Evolutionary conservation across 2,113 vertebrate species (phyloP), one percentile per base, ranked within the genome.

Genomic region (Cettia cetti): DNA sequence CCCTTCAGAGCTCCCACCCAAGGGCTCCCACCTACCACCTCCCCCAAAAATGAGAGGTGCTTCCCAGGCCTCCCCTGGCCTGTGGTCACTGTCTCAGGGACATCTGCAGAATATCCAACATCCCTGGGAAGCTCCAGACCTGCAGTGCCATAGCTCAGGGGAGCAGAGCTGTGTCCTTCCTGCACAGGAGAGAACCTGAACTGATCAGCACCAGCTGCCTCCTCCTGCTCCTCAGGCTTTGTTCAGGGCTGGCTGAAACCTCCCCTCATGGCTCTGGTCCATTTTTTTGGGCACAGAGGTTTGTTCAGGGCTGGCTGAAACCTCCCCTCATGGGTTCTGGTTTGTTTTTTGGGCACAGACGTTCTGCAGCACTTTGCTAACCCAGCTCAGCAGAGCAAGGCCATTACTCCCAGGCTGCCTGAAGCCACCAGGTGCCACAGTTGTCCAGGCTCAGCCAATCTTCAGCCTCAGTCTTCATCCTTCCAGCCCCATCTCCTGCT

Each of bases 281-380:
- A 1, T n/a, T 31, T 80, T 59, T 17, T 0, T 1, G 23, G 23
- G 6, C 44, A 68, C 42, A n/a, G 3, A n/a, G 14, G 15, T 71
- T 52, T 40, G 35, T 10, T 18, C 65, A 49, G 28, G 8, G 9
- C 61, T 37, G 40, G 50, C 49, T 44, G 50, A 15, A 23, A 7
- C 33, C 26, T 65, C 11, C 39, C 31, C 30, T 35, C 57, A 2
- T 0, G 49, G 15, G n/a, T n/a, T 59, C 23, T 59, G 57, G 22
- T 76, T 24, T 18, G 17, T 57, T 91, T 60, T n/a, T 27, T 11
- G 40, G 15, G 16, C 59, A 4, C 23, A 70, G 39, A 40, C 14
- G 11, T 22, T 56, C 37, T 82, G 49, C 30, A 45, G 28, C 28
- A 7, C 13, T 56, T 69, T 78, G 45, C 64, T 52, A 6, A 28